A percentile compares a stretch with the other conserved stretches of the same genome.
Conservation (phyloP, 2,113 vertebrate species). For the Neopipo cinnamomea region DNA sequence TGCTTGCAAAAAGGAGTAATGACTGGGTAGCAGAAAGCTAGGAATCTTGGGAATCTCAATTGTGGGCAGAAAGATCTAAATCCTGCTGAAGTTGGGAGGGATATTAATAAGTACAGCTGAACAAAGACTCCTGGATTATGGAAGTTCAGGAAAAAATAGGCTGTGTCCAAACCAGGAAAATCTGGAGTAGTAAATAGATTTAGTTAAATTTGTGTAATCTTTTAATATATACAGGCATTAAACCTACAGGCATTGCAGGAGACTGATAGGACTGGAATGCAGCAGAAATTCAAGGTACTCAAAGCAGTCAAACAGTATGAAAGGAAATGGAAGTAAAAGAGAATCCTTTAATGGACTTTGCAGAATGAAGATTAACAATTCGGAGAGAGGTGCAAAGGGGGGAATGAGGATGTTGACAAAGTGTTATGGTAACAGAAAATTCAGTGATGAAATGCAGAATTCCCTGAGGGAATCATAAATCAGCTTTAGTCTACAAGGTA, state of each 20-base stretch:
- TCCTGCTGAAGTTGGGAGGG: background rate
- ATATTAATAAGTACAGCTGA: background rate
- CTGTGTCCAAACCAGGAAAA: background rate
- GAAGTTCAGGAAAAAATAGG: background rate
- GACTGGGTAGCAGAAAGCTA: background rate
- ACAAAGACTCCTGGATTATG: background rate
- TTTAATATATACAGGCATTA: background rate
- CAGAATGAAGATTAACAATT: slow-evolving; percentile 12
- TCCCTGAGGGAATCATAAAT: slow-evolving; percentile 41
- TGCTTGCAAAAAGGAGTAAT: background rate
- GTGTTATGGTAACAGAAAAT: slow-evolving; percentile 39
- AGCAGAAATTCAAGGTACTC: slow-evolving; percentile 7
- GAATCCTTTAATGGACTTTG: background rate
- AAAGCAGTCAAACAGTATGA: background rate
- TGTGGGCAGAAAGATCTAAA: background rate
- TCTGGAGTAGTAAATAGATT: background rate
- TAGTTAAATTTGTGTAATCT: background rate
- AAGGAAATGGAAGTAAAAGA: background rate
- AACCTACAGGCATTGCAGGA: background rate
- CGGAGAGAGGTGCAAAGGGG: background rate
- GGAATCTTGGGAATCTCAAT: background rate
- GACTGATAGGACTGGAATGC: background rate
- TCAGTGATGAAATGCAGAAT: slow-evolving; percentile 28
- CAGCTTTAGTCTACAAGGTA: background rate
- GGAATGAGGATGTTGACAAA: slow-evolving; percentile 5